Evolutionary conservation across 2,888 invertebrate species (phyloP), one percentile per base, ranked within the genome.

Genomic region (Epinotia demarniana): DNA sequence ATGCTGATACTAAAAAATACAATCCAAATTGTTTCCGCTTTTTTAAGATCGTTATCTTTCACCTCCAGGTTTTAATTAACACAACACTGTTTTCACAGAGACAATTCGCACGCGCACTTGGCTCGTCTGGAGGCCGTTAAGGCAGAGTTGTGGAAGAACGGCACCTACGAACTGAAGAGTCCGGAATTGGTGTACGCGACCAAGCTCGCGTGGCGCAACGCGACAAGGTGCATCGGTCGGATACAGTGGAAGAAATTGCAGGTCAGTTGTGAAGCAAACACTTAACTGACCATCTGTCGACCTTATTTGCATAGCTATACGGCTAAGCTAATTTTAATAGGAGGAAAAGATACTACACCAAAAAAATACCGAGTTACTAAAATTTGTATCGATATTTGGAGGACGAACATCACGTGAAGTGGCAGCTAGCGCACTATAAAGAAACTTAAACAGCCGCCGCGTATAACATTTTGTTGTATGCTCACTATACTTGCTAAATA

Each of bases 201-300:
- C 0, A 99, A 99, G 91, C 92, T 98, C 78, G 99, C 98, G 0
- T 99, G 99, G 99, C 95, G 99, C 72, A 99, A 99, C 88, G 97
- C 99, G 0, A 96, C 97, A 0, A 94, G 99, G 70, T 99, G 99
- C 87, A 99, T 99, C 81, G 99, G 99, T 0, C 95, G 99, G 80
- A 99, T 99, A 86, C 99, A 99, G 85, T 99, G 99, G 99, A 98
- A 98, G 12, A 99, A 99, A 90, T 89, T 99, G 81, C 98, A 98
- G 95, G 99, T 98, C 87, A 90, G 88, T 80, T 60, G 19, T 49
- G 33, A 33, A 8, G 27, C 33, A 33, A 33, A 33, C 23, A 27
- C 23, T 27, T 27, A 27, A 27, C 23, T 23, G 23, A 23, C 23
- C 23, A 23, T 23, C 23, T 27, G 23, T 3, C 3, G 23, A 27